Evolutionary conservation across 2,888 invertebrate genomes (phyloP).

Genomic region (Nomada ferruginata): DNA sequence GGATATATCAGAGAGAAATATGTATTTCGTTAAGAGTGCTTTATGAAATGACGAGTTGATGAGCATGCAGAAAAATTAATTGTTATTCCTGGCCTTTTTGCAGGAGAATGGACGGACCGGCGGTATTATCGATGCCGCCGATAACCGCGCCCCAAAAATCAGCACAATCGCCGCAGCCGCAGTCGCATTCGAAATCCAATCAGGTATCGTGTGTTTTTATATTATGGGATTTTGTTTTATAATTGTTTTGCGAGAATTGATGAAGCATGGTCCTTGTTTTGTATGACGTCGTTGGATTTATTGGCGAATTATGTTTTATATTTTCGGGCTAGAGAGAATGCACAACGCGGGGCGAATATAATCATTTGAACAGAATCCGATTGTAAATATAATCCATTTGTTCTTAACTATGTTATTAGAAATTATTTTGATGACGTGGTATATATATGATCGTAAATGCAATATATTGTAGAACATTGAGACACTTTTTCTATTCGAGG

Average conservation of each 20-base stretch:
- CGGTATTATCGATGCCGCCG: constrained; percentile 84
- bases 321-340: not conserved
- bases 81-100: constrained; percentile 44
- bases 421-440: too few species aligned
- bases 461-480: too few species aligned
- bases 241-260: not conserved
- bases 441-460: too few species aligned
- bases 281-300: not conserved
- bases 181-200: constrained; percentile 86
- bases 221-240: constrained; percentile 14
- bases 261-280: not conserved
- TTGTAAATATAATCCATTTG: too few species aligned
- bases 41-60: constrained; percentile 1
- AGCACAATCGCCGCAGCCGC: constrained; percentile 83
- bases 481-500: too few species aligned
- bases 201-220: constrained; percentile 82
- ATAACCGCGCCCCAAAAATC: constrained; percentile 84
- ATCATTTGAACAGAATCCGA: too few species aligned
- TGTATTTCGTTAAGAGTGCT: constrained; percentile 23
- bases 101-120: constrained; percentile 85
- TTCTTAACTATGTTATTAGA: too few species aligned
- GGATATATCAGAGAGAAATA: not conserved
- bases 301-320: not conserved
- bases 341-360: too few species aligned
- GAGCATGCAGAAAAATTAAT: constrained; percentile 18